A percentile compares a stretch with the other conserved stretches of the same genome.
These are phyloP conservation scores for Andrena cerasifolii DNA, from an alignment of 1,140 invertebrate genomes.

Conservation along the genomic window DNA sequence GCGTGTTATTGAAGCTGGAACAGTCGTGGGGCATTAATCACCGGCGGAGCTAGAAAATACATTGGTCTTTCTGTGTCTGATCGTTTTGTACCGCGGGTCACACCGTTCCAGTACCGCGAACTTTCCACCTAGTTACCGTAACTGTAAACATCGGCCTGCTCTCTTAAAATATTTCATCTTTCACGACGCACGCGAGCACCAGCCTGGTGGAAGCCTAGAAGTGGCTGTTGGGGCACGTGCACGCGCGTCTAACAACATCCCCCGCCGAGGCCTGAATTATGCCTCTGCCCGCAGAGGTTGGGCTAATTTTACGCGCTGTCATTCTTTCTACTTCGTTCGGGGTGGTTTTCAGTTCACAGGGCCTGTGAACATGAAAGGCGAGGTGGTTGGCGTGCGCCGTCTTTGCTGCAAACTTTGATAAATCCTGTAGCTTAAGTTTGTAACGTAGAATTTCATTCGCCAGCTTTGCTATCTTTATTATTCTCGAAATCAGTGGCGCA, in stretches of 20 bases:
- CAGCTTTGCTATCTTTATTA: no score
- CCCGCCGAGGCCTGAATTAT: background rate
- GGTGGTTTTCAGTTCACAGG: background rate
- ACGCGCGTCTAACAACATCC: background rate
- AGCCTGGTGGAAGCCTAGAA: background rate
- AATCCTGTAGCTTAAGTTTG: no score
- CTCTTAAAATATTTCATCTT: constrained; percentile 20
- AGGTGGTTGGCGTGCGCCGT: background rate
- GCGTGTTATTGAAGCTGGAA: background rate
- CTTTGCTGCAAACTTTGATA: no score
- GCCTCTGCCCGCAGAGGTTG: background rate
- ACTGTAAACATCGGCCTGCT: constrained; percentile 29
- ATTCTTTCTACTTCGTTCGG: background rate
- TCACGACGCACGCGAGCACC: background rate
- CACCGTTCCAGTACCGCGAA: background rate
- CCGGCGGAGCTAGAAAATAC: background rate
- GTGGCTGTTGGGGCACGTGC: background rate
- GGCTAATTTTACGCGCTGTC: constrained; percentile 12
- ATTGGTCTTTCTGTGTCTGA: background rate
- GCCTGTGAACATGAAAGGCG: no score
- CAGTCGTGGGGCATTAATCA: constrained; percentile 17
- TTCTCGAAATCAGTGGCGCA: no score
- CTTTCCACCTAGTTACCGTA: constrained; percentile 25
- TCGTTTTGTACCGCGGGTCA: constrained; percentile 1
- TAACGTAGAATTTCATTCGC: no score